A percentile compares a stretch with the other conserved stretches of the same genome.
Conservation (phyloP, 2,797 vertebrate genomes). For the Tragopan temminckii region DNA sequence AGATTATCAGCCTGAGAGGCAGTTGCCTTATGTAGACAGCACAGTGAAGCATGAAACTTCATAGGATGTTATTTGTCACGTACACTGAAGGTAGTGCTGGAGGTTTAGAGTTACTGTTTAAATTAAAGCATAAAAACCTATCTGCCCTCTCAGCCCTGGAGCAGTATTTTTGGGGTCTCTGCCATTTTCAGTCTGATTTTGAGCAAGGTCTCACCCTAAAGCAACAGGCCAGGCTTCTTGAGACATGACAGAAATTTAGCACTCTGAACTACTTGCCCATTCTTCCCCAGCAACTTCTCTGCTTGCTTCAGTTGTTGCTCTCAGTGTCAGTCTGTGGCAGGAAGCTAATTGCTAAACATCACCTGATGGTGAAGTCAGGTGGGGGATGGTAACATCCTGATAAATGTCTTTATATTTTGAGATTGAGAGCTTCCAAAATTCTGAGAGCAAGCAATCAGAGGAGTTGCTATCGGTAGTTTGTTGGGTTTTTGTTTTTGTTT, state of each 20-base stretch:
- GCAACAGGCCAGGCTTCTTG: not conserved
- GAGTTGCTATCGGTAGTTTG: not conserved
- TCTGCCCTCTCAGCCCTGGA: not conserved
- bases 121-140: not conserved
- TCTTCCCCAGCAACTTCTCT: not conserved
- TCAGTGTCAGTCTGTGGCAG: not conserved
- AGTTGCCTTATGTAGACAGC: not conserved
- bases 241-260: not conserved
- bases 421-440: not conserved
- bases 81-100: not conserved
- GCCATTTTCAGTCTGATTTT: not conserved
- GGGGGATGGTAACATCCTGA: not conserved
- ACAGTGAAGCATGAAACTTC: not conserved
- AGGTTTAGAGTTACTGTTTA: not conserved
- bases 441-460: not conserved
- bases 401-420: not conserved
- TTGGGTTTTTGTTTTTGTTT: not conserved
- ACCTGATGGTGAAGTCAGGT: not conserved
- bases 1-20: slow-evolving; percentile 10
- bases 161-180: not conserved
- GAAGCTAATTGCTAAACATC: slow-evolving; percentile 34
- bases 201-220: not conserved
- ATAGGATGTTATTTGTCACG: not conserved
- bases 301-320: not conserved
- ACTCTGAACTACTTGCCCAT: not conserved